phyloP scores from a whole-genome alignment of 1,140 invertebrate species.

The Thaumetopoea pityocampa region DNA sequence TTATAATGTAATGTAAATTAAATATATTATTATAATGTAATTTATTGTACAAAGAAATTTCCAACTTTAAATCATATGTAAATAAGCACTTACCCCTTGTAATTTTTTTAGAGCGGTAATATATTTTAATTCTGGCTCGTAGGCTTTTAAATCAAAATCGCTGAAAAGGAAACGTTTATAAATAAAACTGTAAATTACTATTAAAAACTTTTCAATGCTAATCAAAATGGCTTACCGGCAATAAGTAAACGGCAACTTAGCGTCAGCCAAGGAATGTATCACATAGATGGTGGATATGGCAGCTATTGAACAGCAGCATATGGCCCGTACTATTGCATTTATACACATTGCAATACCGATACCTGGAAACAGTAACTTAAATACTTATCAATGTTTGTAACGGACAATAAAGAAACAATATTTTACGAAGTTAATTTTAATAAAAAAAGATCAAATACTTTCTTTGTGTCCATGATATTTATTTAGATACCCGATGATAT shows the following conservation, averaged over 20 bases:
- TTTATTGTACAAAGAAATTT: too few relatives aligned
- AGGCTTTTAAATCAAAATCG: slow-evolving; percentile 46
- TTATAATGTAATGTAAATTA: too few relatives aligned
- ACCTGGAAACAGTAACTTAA: slow-evolving; percentile 25
- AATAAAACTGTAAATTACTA: too few relatives aligned
- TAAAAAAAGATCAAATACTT: too few relatives aligned
- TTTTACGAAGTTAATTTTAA: too few relatives aligned
- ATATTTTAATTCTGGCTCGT: slow-evolving; percentile 42
- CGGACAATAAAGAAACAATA: too few relatives aligned
- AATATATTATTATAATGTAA: too few relatives aligned
- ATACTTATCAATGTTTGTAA: too few relatives aligned
- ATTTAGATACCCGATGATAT: too few relatives aligned
- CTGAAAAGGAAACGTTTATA: slow-evolving; percentile 39
- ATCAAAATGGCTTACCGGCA: slow-evolving; percentile 31
- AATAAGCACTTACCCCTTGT: slow-evolving; percentile 28
- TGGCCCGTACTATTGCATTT: slow-evolving; percentile 50
- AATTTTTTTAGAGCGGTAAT: slow-evolving; percentile 20
- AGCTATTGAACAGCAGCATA: slow-evolving; percentile 43
- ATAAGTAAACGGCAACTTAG: slow-evolving; percentile 46
- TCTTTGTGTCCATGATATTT: too few relatives aligned
- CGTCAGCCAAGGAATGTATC: slow-evolving; percentile 35
- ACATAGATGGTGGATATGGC: slow-evolving; percentile 47
- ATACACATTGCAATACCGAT: slow-evolving; percentile 63
- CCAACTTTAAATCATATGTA: background rate
- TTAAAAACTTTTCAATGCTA: background rate